phyloP scores from a whole-genome alignment of 2,797 vertebrate species.

The Numenius phaeopus region DNA sequence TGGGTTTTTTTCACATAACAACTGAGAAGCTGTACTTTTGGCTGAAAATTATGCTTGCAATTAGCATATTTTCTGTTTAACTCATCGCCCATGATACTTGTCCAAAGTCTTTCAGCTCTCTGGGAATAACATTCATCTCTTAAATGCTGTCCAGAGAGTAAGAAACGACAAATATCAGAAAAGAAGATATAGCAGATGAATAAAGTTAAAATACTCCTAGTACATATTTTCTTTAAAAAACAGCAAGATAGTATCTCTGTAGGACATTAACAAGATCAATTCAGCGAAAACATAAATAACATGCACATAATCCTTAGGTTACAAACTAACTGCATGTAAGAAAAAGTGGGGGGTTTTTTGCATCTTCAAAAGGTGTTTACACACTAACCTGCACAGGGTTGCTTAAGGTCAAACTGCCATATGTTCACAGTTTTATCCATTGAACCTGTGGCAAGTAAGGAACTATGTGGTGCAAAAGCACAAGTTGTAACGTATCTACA shows the following conservation, averaged over 20 bases:
- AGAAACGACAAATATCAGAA: not conserved
- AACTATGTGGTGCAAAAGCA: constrained; percentile 83
- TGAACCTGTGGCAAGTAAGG: constrained; percentile 89
- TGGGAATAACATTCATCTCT: not conserved
- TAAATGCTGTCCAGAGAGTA: not conserved
- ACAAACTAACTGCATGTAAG: not conserved
- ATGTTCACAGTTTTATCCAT: constrained; percentile 91
- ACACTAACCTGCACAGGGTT: constrained; percentile 71
- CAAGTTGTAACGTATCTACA: constrained; percentile 90
- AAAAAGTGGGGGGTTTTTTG: not conserved
- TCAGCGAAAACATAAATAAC: not conserved
- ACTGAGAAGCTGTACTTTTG: not conserved
- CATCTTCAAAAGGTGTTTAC: not conserved
- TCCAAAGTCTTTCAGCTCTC: not conserved
- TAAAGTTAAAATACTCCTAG: not conserved
- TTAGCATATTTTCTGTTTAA: not conserved
- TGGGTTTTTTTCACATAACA: not conserved
- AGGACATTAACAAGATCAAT: not conserved
- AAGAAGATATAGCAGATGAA: not conserved
- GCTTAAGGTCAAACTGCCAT: constrained; percentile 84
- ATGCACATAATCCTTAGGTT: not conserved
- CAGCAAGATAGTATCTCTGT: not conserved
- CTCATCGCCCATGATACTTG: not conserved
- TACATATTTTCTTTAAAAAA: not conserved
- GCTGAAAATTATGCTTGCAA: not conserved